Evolutionary conservation across 2,113 vertebrate genomes (phyloP), one percentile per base, ranked within the genome.

Genomic region (Myotis yumanensis): DNA sequence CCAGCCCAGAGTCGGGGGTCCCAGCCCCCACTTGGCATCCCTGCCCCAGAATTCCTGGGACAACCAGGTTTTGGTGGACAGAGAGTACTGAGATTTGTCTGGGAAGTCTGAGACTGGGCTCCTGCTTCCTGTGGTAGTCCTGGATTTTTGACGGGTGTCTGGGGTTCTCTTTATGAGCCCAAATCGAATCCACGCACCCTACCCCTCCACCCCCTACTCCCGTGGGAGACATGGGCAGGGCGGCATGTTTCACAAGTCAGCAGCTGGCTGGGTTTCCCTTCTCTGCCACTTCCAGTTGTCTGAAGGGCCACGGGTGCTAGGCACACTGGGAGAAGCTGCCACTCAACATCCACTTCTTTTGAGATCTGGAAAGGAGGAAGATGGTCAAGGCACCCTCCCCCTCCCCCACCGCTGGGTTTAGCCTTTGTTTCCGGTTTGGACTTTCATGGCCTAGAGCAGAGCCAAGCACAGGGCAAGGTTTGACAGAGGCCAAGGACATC

Each of bases 401-500:
- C 64, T 89, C 94, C 96, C 85, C 95, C 80, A 28, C 23, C 54
- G 77, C 68, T 37, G 81, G 92, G 87, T 85, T 96, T 77, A 95
- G 88, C 92, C 22, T n/a, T 89, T 93, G 14, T 95, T 97, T 97
- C 96, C 91, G 90, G 96, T 96, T 93, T 97, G 96, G 91, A 93
- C 95, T 88, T 93, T 93, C 80, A 87, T 89, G 93, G 75, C 89
- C 22, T 6, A 95, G 86, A 96, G 69, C 86, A 77, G 76, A 97
- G 96, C 97, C 96, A 97, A 93, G 89, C 95, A 66, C 93, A 80
- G 95, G 93, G 93, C 95, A 97, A 91, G 91, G 95, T 96, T 95
- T 97, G 97, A 95, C 84, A 94, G 92, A 90, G 94, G 93, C 95
- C 96, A 97, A 95, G 96, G 96, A 87, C 96, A 90, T 87, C 86